Base-by-base conservation (phyloP, 2,888 invertebrate species). In the Lycophotia porphyrea region DNA sequence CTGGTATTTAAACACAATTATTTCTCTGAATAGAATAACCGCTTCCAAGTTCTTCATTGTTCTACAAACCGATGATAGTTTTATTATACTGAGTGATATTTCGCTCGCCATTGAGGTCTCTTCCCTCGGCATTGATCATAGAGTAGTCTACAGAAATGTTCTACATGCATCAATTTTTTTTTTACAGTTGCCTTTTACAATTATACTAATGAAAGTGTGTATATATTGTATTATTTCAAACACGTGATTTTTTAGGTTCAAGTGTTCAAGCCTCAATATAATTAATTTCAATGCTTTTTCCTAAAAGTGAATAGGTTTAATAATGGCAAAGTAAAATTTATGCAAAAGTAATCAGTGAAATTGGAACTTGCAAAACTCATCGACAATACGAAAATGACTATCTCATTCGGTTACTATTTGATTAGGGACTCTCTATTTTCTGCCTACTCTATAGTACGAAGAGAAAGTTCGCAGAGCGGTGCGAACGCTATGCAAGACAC, bases 401-500 rank as follows among this genome's bases (percentile, higher is more conserved):
- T 52, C 21, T 21, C 0, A 24, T 49, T 34, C n/a, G 42, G 36
- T 34, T 44, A n/a, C 31, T 47, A 31, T 81, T 58, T 5, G 49
- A 74, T 15, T 13, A 27, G 39, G 63, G 5, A 34, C 39, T 47
- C 84, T 78, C 60, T 69, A 36, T 27, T 21, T 47, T 49, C 36
- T 67, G 15, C 11, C 63, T 66, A 76, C 70, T 65, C 76, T 83
- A 64, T 69, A 63, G 15, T 21, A 44, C 44, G 44, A 85, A 77
- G 47, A 75, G 74, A 74, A 77, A 71, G 52, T 69, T 74, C 49
- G 49, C 58, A 64, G 64, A 55, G 64, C 63, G 61, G 63, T 49
- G 67, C 68, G 64, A 72, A 63, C 65, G 73, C 66, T 73, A 91
- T 91, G 93, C 95, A 82, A 88, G 93, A 79, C 96, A 96, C 96